Base-by-base conservation (phyloP, 1,140 invertebrate species). In the Achatina immaculata region DNA sequence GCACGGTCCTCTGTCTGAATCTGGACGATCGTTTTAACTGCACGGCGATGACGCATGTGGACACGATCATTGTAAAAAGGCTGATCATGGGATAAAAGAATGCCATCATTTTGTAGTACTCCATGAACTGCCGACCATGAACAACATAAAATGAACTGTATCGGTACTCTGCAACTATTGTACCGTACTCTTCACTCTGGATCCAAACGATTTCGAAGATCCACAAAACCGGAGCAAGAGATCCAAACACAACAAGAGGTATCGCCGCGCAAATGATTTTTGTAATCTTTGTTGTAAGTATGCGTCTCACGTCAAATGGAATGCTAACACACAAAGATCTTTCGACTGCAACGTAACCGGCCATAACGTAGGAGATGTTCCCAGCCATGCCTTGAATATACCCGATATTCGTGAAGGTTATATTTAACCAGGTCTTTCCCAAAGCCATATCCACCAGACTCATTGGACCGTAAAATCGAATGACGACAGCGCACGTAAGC, bases 361-460 rank as follows among this genome's bases (percentile, higher is more conserved):
- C 71, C 24, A 75, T 7, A 3, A 58, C 28, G 73, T 75, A 75
- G 28, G 73, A 51, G 1, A 75, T 58, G n/a, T 58, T 58, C 7
- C 73, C 48, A 31, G 45, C 45, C 1, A 75, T 42, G 6, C n/a
- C 31, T 24, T 75, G 73, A 2, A 48, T 16, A n/a, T 42, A 73
- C 2, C 28, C 42, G 28, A 73, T 43, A n/a, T 48, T 73, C 28
- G 45, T 16, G 3, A 36, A 9, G 1, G 28, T 58, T 24, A 75
- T 62, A 45, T 75, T 75, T 34, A 38, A n/a, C 73, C 73, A 75
- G 4, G 73, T 34, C n/a, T 34, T 58, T 31, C 48, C 73, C n/a
- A 75, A 16, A 4, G 73, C 11, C 16, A 6, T 7, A 1, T 43
- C 9, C 1, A 75, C 9, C 19, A 31, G 34, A 36, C 21, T n/a